Percentiles rank a stretch among this genome's conserved stretches.
Conservation (phyloP, 2,113 vertebrate species). For the Ariopsis seemanni region DNA sequence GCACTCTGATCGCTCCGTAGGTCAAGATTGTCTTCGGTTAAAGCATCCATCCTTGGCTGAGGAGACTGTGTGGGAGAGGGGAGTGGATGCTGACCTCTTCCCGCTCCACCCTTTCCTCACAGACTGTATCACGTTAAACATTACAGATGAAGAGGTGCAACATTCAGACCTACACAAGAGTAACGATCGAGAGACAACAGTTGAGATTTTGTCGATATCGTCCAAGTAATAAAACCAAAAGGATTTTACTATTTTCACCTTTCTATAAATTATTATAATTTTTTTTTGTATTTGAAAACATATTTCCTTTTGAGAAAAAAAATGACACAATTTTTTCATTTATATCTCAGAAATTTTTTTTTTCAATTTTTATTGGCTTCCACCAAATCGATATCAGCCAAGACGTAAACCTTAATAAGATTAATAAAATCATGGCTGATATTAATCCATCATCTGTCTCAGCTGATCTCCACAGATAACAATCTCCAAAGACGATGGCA, state of each 20-base stretch:
- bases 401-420: neutral
- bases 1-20: slow-evolving; percentile 70
- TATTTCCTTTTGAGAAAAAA: neutral
- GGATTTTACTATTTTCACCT: neutral
- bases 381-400: neutral
- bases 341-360: neutral
- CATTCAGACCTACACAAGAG: slow-evolving; percentile 8
- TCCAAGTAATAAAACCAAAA: neutral
- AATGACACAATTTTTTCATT: neutral
- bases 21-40: slow-evolving; percentile 70
- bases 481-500: neutral
- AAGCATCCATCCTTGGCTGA: slow-evolving; percentile 9
- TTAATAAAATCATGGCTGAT: neutral
- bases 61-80: slow-evolving; percentile 15
- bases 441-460: neutral
- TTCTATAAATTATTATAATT: neutral
- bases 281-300: neutral
- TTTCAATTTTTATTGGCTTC: neutral
- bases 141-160: slow-evolving; percentile 51
- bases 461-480: neutral
- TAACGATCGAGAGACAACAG: neutral
- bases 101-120: slow-evolving; percentile 51
- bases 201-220: neutral
- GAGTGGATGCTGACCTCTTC: slow-evolving; percentile 19
- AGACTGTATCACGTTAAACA: slow-evolving; percentile 66